Conservation (phyloP, 2,113 vertebrate species). For the Prolemur simus region DNA sequence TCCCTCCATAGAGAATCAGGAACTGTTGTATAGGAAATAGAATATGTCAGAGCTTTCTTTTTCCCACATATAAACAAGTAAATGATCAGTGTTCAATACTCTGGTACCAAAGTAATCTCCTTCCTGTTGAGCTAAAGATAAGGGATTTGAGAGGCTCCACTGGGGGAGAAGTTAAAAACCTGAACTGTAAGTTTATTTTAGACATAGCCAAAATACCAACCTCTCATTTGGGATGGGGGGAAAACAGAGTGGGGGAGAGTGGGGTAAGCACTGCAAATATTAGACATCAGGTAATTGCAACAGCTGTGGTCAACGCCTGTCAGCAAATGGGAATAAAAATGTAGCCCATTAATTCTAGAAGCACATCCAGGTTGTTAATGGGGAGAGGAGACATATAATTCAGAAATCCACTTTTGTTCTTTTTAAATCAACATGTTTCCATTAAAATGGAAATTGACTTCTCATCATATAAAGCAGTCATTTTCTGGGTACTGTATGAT, state of each 20-base stretch:
- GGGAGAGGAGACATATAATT: background rate
- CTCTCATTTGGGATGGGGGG: background rate
- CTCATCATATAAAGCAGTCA: background rate
- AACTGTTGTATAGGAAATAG: background rate
- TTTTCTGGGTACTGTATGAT: background rate
- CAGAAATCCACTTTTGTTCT: conserved; percentile 5
- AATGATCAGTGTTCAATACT: conserved; percentile 65
- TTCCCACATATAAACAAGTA: conserved; percentile 40
- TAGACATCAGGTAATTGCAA: background rate
- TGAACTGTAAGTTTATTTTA: conserved; percentile 49
- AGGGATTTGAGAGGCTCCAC: conserved; percentile 56
- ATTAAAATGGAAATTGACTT: conserved; percentile 31
- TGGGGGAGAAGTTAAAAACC: conserved; percentile 57
- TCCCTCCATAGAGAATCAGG: background rate
- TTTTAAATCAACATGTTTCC: conserved; percentile 23
- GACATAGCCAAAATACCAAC: conserved; percentile 35
- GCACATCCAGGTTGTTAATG: background rate
- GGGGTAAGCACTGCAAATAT: background rate
- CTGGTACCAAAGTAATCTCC: conserved; percentile 62
- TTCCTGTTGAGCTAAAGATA: conserved; percentile 68
- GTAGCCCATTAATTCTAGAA: background rate
- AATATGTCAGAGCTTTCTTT: conserved; percentile 27
- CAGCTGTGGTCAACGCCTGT: background rate
- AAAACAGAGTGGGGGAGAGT: background rate
- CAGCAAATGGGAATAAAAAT: background rate